Conservation (phyloP, 1,140 invertebrate species). For the Sitobion miscanthi region DNA sequence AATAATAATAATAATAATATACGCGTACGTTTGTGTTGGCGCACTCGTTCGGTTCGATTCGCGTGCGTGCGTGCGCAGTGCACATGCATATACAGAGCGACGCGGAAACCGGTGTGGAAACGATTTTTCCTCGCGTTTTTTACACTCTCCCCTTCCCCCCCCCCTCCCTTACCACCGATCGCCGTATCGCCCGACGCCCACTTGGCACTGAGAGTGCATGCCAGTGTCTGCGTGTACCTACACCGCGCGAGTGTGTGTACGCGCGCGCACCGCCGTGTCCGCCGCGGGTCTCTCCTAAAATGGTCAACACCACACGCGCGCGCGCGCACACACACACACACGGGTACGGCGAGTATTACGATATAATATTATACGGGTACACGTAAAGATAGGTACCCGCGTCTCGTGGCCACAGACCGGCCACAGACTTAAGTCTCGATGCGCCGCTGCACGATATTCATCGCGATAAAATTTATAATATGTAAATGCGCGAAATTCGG, state of each 20-base stretch:
- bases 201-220: neutral
- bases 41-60: neutral
- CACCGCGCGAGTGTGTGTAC: neutral
- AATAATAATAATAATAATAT: neutral
- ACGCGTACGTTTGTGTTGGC: neutral
- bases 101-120: conserved; percentile 18
- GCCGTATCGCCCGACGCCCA: neutral
- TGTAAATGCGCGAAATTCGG: too few relatives aligned
- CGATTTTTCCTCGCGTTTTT: neutral
- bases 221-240: neutral
- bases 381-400: too few relatives aligned
- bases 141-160: neutral
- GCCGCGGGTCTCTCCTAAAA: conserved; percentile 54
- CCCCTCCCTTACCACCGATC: too few relatives aligned
- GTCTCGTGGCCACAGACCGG: too few relatives aligned
- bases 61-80: neutral
- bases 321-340: neutral
- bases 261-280: too few relatives aligned
- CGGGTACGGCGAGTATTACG: neutral
- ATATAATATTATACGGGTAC: too few relatives aligned
- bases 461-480: too few relatives aligned
- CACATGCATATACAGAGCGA: neutral
- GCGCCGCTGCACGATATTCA: too few relatives aligned
- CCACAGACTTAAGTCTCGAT: too few relatives aligned
- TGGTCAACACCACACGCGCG: conserved; percentile 38